phyloP scores from a whole-genome alignment of 2,797 vertebrate species.

The Mormyrops boulengeri region DNA sequence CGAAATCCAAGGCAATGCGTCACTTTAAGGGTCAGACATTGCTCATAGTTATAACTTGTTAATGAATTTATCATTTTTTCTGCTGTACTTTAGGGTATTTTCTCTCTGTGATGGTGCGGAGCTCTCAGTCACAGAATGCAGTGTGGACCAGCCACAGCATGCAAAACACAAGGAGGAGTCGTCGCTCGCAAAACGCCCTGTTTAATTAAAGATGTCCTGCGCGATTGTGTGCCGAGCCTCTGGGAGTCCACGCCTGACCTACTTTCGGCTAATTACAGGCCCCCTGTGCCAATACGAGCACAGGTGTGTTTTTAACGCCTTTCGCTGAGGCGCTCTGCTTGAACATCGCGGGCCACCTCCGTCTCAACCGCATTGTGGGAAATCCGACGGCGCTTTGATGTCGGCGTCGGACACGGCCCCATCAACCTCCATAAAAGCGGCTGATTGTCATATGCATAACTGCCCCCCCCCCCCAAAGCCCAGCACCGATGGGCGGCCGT shows the following conservation, averaged over 20 bases:
- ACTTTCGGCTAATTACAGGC: constrained; percentile 37
- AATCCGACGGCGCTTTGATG: background rate
- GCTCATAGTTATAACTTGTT: background rate
- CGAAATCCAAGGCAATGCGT: background rate
- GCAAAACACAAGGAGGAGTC: background rate
- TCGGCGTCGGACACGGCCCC: background rate
- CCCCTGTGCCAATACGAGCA: constrained; percentile 34
- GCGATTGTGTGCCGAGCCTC: constrained; percentile 35
- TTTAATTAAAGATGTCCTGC: constrained; percentile 39
- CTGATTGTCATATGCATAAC: constrained; percentile 7
- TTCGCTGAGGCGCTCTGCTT: background rate
- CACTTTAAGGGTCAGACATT: background rate
- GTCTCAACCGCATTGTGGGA: background rate
- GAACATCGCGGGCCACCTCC: background rate
- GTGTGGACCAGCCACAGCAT: background rate
- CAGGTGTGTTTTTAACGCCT: constrained; percentile 45
- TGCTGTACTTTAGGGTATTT: background rate
- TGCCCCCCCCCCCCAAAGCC: constrained; percentile 2
- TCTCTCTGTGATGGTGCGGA: background rate
- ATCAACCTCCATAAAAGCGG: background rate
- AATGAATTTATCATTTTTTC: background rate
- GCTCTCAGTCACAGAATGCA: background rate
- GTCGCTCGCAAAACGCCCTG: background rate
- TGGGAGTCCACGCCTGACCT: constrained; percentile 52
- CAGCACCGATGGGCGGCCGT: constrained; percentile 10